Conservation (phyloP, 2,888 invertebrate genomes). For the Luperina nickerlii region DNA sequence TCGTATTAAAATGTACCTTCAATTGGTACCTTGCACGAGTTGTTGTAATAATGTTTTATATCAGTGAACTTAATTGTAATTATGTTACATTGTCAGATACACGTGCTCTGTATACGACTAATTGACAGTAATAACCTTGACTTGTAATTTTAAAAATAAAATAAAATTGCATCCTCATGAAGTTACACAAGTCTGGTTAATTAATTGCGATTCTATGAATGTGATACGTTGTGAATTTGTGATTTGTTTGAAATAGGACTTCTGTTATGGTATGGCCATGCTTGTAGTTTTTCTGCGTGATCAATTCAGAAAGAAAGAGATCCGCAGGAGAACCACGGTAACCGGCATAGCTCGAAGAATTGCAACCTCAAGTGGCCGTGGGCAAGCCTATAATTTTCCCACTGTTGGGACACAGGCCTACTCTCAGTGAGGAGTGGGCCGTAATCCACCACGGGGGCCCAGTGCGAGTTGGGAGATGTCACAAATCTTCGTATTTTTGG, state of each 20-base stretch:
- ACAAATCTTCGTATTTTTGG: not conserved
- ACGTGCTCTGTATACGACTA: not conserved
- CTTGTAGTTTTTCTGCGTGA: not conserved
- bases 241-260: not conserved
- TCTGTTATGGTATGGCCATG: not conserved
- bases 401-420: too few species aligned
- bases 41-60: slow-evolving; percentile 2
- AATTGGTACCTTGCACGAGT: not conserved
- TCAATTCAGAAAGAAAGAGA: not conserved
- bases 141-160: not conserved
- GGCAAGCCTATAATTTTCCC: too few species aligned
- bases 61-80: not conserved
- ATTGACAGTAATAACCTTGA: not conserved
- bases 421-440: not conserved
- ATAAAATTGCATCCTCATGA: not conserved
- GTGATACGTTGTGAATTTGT: not conserved
- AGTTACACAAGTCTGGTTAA: not conserved
- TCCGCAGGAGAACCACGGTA: not conserved
- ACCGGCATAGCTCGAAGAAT: not conserved
- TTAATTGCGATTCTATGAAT: not conserved
- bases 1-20: not conserved
- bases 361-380: not conserved
- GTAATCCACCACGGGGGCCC: not conserved
- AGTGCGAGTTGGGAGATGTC: not conserved
- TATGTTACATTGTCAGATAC: not conserved